Evolutionary conservation across 2,888 invertebrate species (phyloP).

Genomic region (Clivina fossor): DNA sequence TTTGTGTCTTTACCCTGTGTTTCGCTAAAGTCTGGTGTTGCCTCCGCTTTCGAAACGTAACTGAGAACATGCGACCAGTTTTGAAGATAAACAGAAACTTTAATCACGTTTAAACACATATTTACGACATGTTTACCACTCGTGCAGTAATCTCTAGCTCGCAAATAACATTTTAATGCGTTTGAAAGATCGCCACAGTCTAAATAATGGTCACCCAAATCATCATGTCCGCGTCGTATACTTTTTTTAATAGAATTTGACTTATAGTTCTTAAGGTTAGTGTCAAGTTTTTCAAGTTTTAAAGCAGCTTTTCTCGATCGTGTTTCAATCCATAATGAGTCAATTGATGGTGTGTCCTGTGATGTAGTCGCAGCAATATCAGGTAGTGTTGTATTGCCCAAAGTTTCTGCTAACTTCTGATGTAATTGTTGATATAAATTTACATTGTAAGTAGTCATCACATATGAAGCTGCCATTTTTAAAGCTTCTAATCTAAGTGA

Average conservation of each 20-base stretch:
- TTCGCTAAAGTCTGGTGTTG: conserved; percentile 85
- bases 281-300: conserved; percentile 94
- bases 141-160: conserved; percentile 98
- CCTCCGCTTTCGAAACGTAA: conserved; percentile 96
- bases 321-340: conserved; percentile 90
- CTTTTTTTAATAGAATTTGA: conserved; percentile 97
- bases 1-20: conserved; percentile 78
- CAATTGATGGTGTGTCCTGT: conserved; percentile 81
- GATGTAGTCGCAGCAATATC: conserved; percentile 73
- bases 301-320: conserved; percentile 92
- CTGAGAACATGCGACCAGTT: conserved; percentile 98
- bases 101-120: conserved; percentile 98
- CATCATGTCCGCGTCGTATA: conserved; percentile 96
- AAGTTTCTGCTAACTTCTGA: conserved; percentile 82
- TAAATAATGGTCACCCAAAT: conserved; percentile 95
- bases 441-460: conserved; percentile 92
- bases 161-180: conserved; percentile 95
- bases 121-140: conserved; percentile 97
- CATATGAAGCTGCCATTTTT: conserved; percentile 91
- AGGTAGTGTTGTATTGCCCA: conserved; percentile 68
- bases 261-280: conserved; percentile 97
- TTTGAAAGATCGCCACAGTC: conserved; percentile 96
- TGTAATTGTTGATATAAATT: conserved; percentile 87
- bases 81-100: conserved; percentile 94
- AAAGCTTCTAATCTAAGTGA: conserved; percentile 85